phyloP scores from a whole-genome alignment of 2,113 vertebrate species.

The Lamprotornis superbus region DNA sequence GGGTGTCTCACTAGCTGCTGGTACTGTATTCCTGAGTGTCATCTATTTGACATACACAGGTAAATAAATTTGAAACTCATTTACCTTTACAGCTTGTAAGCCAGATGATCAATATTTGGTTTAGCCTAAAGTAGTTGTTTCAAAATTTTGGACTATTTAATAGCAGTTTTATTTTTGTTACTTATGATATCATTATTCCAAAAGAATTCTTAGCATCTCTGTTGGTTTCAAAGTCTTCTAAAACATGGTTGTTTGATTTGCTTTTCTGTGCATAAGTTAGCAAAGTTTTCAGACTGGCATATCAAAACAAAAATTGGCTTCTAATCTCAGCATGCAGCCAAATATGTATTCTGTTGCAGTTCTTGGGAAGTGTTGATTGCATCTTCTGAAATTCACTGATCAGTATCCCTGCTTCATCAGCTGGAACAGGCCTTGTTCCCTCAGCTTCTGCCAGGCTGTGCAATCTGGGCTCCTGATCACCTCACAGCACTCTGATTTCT shows the following conservation, averaged over 20 bases:
- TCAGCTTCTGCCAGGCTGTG: background rate
- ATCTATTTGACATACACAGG: slow-evolving; percentile 97
- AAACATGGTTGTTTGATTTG: background rate
- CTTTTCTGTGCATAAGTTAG: background rate
- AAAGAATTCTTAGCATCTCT: background rate
- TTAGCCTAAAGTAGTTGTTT: background rate
- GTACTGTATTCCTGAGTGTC: slow-evolving; percentile 90
- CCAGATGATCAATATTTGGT: background rate
- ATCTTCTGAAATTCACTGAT: background rate
- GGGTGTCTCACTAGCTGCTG: slow-evolving; percentile 88
- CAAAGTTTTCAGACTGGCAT: background rate
- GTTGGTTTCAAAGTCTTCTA: background rate
- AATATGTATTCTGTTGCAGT: background rate
- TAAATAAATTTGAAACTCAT: slow-evolving; percentile 49
- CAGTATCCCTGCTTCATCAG: background rate
- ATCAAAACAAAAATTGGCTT: background rate
- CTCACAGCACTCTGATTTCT: background rate
- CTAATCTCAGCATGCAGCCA: background rate
- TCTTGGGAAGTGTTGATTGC: background rate
- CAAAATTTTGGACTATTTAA: background rate
- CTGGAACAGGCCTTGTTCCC: background rate
- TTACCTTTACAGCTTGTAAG: background rate
- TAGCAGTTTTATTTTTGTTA: background rate
- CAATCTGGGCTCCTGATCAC: background rate
- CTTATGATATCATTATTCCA: background rate